Conservation (phyloP, 1,140 invertebrate genomes). For the Centruroides vittatus region DNA sequence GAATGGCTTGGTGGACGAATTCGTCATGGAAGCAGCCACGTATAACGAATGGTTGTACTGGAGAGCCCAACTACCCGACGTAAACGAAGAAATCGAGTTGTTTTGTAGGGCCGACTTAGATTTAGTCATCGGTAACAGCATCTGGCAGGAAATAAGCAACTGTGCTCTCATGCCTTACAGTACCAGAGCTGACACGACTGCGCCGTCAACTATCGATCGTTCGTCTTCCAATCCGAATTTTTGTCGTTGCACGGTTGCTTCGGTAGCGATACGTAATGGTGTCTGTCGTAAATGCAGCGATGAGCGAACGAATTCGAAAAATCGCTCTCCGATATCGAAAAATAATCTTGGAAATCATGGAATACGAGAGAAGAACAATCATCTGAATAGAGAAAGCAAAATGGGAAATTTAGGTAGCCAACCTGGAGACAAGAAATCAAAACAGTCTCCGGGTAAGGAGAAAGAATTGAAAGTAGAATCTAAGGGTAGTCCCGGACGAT, state of each 20-base stretch:
- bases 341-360: not conserved
- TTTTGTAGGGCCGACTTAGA: not conserved
- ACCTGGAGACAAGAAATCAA: conserved; percentile 11
- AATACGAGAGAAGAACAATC: not conserved
- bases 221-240: not conserved
- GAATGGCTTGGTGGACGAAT: no score
- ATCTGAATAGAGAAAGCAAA: not conserved
- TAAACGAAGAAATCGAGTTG: conserved; percentile 1
- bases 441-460: not conserved
- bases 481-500: not conserved
- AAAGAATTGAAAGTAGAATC: not conserved
- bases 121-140: not conserved
- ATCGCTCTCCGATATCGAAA: not conserved
- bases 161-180: not conserved
- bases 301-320: not conserved
- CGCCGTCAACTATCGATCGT: not conserved
- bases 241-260: not conserved
- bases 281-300: not conserved
- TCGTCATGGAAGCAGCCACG: no score
- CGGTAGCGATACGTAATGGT: conserved; percentile 1
- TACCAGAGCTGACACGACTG: not conserved
- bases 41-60: conserved; percentile 15
- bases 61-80: conserved; percentile 4
- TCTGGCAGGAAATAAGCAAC: conserved; percentile 1
- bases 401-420: conserved; percentile 15